Evolutionary conservation across 2,797 vertebrate species (phyloP), one percentile per base, ranked within the genome.

Genomic region (Notolepis coatsorum): DNA sequence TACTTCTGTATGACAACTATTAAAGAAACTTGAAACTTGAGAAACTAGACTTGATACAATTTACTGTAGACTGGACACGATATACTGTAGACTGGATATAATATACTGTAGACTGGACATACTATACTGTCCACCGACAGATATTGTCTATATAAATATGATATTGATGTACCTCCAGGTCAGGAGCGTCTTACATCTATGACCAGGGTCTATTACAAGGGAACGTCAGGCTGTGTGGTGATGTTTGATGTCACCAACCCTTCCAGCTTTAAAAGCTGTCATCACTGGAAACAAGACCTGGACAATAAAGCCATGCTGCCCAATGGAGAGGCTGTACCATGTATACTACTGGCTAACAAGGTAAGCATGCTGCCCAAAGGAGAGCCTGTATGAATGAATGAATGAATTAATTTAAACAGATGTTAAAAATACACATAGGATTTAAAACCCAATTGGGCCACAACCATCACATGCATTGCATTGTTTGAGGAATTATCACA

Each of bases 121-220:
- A 27, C n/a, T 23, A 0, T 27, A 15, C 23, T 7, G 25, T 20
- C 25, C 21, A 12, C 6, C 15, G 5, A 27, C 12, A n/a, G n/a
- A n/a, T n/a, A n/a, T n/a, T n/a, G n/a, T n/a, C n/a, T n/a, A n/a
- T n/a, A n/a, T n/a, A n/a, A n/a, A n/a, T n/a, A n/a, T n/a, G n/a
- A n/a, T n/a, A n/a, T n/a, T 38, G 24, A 54, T 13, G 21, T 54
- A 30, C 27, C 33, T 61, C 1, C 71, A 95, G 94, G 94, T 18
- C 95, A 96, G 72, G 95, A 96, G 47, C 91, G 95, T 1, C 96
- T 96, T 84, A 94, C 94, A 0, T 96, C 95, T 30, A 96, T 97
- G 95, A 96, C 93, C 2, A 89, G 95, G 33, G 80, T 96, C 0
- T 96, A 96, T 82, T 97, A 96, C 60, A 85, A 86, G 76, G 94